Evolutionary conservation across 2,888 invertebrate species (phyloP), one percentile per base, ranked within the genome.

Genomic region (Pyrrhopygopsis socrates): DNA sequence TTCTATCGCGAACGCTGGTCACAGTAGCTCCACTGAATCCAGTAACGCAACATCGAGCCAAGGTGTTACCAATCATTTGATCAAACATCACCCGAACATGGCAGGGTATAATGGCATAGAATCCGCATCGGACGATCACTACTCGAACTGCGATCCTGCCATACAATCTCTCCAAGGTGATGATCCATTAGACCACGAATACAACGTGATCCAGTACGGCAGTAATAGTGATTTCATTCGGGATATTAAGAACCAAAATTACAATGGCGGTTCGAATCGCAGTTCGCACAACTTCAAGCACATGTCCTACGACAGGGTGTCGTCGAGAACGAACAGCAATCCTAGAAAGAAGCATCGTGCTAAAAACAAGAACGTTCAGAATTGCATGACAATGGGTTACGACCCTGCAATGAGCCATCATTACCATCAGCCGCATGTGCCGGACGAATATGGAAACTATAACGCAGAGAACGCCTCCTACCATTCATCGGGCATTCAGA

Each of bases 371-470:
- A 98, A 97, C 91, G 96, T 97, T 91, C 98, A 97, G 96, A 98
- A 97, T 93, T 98, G 96, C 96, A 98, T 95, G 98, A 98, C 97
- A 86, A 98, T 98, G 96, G 98, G 98, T 2, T 98, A 98, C 95
- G 98, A 98, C 88, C 96, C 98, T 0, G 95, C 98, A 0, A 96
- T 97, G 94, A 97, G 97, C 0, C 98, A 98, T 70, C 98, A 98
- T 80, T 98, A 98, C 94, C 98, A 98, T 76, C 98, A 98, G 91
- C 98, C 98, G 0, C 98, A 98, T 92, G 94, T 98, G 92, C 97
- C 97, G 34, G 98, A 98, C 83, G 97, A 97, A 88, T 98, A 97
- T 83, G 97, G 97, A 30, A 98, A 97, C 83, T 98, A 97, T 71
- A 98, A 97, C 73, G 95, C 97, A 0, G 98, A 97, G 81, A 98